Base-by-base conservation (phyloP, 2,113 vertebrate genomes). In the Fulmarus glacialis region DNA sequence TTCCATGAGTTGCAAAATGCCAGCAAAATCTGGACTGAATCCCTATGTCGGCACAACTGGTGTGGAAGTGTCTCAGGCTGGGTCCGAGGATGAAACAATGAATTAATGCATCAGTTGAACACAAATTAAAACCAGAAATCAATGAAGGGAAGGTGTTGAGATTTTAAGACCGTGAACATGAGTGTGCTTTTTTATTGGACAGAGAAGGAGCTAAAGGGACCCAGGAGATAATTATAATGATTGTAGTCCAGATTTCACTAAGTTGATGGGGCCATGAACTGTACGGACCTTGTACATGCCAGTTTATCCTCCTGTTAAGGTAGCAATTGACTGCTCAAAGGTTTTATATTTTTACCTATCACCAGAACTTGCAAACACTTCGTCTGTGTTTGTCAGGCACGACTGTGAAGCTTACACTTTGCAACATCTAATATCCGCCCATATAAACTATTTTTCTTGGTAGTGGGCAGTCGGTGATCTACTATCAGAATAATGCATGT, bases 231-330 rank as follows among this genome's bases (percentile, higher is more conserved):
- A 4, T 15, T 12, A 2, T 14, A 26, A 48, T 48, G 47, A 48
- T 11, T 14, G 12, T 4, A 17, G 34, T 10, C 34, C 74, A 23
- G 42, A 22, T 26, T 45, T 26, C 88, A 9, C 42, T 16, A 4
- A 19, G 20, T 3, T 23, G 12, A 2, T 23, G 42, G 40, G 40
- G 21, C 42, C 32, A 0, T 2, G 43, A 67, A 0, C 47, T 14
- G 21, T 8, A 23, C 6, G 6, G 38, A 3, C 56, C 83, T 38
- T 47, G 5, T 23, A 0, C 0, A 5, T 32, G 71, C 52, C 77
- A 3, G 23, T 21, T 7, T 10, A 30, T 67, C 62, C 43, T 59
- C 20, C 74, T 38, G 10, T 3, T n/a, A 0, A 5, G 40, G 3
- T 15, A 4, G 15, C 42, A 13, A 0, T 4, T 64, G 9, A 2